Conservation (phyloP, 2,888 invertebrate species). For the Drosophila infuscata region DNA sequence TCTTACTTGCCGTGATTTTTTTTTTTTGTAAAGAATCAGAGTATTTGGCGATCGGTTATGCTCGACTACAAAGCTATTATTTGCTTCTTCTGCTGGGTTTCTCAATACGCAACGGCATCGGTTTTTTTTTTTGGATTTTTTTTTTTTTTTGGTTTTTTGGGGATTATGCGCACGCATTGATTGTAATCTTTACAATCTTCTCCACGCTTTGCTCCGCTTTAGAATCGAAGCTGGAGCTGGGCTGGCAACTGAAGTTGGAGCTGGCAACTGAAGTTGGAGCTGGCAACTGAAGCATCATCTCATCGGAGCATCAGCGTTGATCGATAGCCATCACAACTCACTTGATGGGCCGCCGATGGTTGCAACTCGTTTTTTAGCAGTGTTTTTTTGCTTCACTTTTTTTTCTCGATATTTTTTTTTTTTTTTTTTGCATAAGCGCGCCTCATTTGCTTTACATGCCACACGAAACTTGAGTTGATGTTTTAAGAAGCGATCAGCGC, state of each 20-base stretch:
- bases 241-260: conserved; percentile 20
- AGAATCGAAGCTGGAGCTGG: conserved; percentile 38
- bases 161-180: conserved; percentile 63
- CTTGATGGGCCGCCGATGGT: conserved; percentile 60
- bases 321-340: conserved; percentile 78
- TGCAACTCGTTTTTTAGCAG: conserved; percentile 64
- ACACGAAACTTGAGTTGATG: conserved; percentile 62
- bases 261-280: conserved; percentile 30
- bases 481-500: conserved; percentile 68
- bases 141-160: background rate
- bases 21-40: background rate
- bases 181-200: conserved; percentile 54
- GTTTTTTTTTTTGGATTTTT: conserved; percentile 2
- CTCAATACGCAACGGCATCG: conserved; percentile 14
- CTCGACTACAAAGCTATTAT: background rate
- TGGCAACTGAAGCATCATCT: conserved; percentile 22
- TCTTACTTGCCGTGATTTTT: background rate
- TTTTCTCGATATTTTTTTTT: conserved; percentile 19
- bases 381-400: conserved; percentile 12
- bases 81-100: background rate
- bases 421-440: conserved; percentile 74
- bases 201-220: conserved; percentile 10
- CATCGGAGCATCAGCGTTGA: conserved; percentile 50
- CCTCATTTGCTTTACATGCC: conserved; percentile 77
- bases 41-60: background rate